phyloP scores from a whole-genome alignment of 1,140 invertebrate species.

The Pararge aegeria region DNA sequence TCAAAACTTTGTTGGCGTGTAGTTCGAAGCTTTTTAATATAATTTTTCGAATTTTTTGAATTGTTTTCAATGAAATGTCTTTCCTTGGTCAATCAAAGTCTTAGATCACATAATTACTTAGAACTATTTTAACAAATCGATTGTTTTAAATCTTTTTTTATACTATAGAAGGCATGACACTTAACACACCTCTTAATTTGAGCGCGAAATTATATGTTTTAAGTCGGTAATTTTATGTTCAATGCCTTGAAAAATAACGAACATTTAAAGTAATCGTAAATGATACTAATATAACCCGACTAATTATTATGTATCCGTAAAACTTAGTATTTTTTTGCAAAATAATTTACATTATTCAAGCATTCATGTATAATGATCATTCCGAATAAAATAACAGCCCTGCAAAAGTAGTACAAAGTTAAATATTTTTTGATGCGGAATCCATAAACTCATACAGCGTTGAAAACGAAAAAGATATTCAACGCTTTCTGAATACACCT shows the following conservation, averaged over 20 bases:
- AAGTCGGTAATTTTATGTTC: neutral
- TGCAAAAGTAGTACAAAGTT: neutral
- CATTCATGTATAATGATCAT: neutral
- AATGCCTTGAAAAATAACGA: neutral
- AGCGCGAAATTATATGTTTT: no score
- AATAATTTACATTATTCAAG: neutral
- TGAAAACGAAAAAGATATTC: conserved; percentile 47
- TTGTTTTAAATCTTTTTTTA: no score
- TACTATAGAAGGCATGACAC: no score
- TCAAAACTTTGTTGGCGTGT: no score
- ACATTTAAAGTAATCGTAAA: conserved; percentile 3
- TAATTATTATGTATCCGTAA: neutral
- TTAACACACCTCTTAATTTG: no score
- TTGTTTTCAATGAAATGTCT: no score
- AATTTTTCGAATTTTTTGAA: no score
- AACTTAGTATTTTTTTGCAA: neutral
- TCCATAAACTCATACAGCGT: conserved; percentile 27
- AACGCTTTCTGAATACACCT: conserved; percentile 50
- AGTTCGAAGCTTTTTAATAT: no score
- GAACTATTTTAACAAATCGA: no score
- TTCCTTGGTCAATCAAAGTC: no score
- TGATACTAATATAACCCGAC: neutral
- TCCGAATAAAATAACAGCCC: neutral
- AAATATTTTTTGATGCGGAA: conserved; percentile 11
- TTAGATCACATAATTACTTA: no score